A percentile compares a stretch with the other conserved stretches of the same genome.
phyloP scores from a whole-genome alignment of 2,113 vertebrate species.

The Syrmaticus mikado region DNA sequence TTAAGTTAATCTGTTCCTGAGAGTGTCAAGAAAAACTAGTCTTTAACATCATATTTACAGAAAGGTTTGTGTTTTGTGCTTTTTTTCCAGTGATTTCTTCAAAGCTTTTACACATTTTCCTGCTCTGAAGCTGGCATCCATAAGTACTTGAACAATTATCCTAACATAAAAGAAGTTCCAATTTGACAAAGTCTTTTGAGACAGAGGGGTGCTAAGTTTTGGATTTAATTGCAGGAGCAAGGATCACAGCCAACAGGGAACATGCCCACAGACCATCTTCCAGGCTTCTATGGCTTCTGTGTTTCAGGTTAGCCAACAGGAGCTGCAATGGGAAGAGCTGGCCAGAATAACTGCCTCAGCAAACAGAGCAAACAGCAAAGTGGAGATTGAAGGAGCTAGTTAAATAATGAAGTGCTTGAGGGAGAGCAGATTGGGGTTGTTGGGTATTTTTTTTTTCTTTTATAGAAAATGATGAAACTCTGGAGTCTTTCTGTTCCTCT shows the following conservation, averaged over 20 bases:
- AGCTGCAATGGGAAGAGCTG: background rate
- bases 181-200: background rate
- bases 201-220: background rate
- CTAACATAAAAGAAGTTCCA: background rate
- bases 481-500: background rate
- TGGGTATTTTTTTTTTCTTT: background rate
- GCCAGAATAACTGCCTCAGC: background rate
- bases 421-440: background rate
- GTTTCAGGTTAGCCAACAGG: background rate
- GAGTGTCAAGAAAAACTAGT: conserved; percentile 37
- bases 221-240: background rate
- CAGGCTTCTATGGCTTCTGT: background rate
- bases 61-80: background rate
- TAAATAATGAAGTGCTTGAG: background rate
- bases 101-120: background rate
- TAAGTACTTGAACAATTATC: background rate
- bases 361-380: background rate
- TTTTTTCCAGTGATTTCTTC: background rate
- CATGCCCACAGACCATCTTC: background rate
- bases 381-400: background rate
- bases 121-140: background rate
- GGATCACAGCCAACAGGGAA: background rate
- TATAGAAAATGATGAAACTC: background rate
- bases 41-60: background rate
- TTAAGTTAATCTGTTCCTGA: conserved; percentile 54